These are phyloP conservation scores for Gastracanthus pulcherrimus DNA, from an alignment of 2,888 invertebrate genomes.

Conservation along the genomic window DNA sequence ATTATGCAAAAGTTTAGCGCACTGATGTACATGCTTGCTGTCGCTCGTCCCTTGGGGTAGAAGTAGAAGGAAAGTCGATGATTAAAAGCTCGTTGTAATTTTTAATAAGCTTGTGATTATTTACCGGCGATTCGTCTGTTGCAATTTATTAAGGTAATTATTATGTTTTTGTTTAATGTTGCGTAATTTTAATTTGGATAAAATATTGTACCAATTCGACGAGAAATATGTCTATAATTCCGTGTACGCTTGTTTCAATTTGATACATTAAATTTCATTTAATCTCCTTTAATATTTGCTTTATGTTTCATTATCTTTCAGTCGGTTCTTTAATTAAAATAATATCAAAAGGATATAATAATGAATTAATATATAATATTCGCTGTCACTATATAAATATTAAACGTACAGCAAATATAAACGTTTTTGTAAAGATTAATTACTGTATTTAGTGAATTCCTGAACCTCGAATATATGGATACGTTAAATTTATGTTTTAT, in stretches of 20 bases:
- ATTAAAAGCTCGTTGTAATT: slow-evolving; percentile 15
- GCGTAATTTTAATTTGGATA: background rate
- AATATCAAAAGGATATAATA: background rate
- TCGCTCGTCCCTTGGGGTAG: too few species aligned
- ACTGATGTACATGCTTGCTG: background rate
- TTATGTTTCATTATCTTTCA: background rate
- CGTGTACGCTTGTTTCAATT: background rate
- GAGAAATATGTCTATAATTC: background rate
- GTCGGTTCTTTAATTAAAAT: slow-evolving; percentile 2
- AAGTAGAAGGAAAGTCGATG: background rate
- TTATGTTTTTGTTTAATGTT: too few species aligned
- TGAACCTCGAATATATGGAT: too few species aligned
- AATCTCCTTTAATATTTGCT: background rate
- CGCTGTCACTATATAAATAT: background rate
- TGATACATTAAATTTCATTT: slow-evolving; percentile 10
- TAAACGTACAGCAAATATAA: background rate
- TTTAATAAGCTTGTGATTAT: background rate
- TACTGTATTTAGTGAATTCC: too few species aligned
- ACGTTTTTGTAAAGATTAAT: too few species aligned
- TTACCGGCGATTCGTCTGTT: background rate
- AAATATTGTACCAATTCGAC: background rate
- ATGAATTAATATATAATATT: background rate
- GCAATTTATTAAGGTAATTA: too few species aligned
- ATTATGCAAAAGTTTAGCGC: slow-evolving; percentile 18
- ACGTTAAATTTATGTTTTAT: too few species aligned